phyloP scores from a whole-genome alignment of 2,113 vertebrate species.

The Pyxicephalus adspersus region DNA sequence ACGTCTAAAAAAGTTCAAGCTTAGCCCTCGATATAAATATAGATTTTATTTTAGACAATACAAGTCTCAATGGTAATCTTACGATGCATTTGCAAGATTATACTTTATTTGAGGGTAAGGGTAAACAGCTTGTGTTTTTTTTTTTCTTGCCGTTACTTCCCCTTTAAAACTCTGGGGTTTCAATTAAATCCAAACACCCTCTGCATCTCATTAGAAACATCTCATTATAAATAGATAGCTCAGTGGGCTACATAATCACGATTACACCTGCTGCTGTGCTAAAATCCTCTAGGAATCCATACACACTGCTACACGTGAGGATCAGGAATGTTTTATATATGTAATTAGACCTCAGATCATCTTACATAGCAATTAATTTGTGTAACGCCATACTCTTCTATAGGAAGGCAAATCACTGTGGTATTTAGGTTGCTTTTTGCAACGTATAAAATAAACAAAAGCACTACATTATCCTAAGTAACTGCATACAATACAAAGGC shows the following conservation, averaged over 20 bases:
- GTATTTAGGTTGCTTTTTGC: too few species aligned
- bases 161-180: constrained; percentile 14
- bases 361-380: not conserved
- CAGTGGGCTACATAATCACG: not conserved
- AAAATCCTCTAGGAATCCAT: constrained; percentile 11
- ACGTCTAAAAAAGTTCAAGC: too few species aligned
- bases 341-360: not conserved
- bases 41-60: too few species aligned
- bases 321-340: not conserved
- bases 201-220: not conserved
- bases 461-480: too few species aligned
- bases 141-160: not conserved
- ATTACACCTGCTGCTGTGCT: not conserved
- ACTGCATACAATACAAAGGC: too few species aligned
- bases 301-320: not conserved
- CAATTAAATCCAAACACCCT: constrained; percentile 16
- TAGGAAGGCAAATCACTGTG: too few species aligned
- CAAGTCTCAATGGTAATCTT: not conserved
- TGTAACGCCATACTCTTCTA: too few species aligned
- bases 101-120: too few species aligned
- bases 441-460: too few species aligned
- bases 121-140: not conserved
- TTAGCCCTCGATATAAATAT: too few species aligned
- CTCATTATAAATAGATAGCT: constrained; percentile 26
- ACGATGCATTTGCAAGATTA: not conserved